Conservation (phyloP, 2,797 vertebrate genomes). For the Ctenopoma kingsleyae region DNA sequence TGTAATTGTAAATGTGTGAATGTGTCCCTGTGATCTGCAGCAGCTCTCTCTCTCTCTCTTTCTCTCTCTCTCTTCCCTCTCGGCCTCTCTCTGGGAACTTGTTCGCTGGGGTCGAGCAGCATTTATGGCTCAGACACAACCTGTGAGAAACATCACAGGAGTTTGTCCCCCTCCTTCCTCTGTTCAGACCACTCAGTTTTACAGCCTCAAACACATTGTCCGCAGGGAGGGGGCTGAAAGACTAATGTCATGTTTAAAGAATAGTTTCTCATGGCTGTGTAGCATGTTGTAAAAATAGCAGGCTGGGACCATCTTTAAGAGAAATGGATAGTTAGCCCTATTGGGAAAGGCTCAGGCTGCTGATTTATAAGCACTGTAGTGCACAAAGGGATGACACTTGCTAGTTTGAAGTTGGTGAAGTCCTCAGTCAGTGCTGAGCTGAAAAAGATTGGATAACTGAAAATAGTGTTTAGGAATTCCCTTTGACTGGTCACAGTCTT, state of each 20-base stretch:
- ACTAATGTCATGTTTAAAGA: slow-evolving; percentile 48
- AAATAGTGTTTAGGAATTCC: slow-evolving; percentile 39
- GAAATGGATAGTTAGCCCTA: slow-evolving; percentile 12
- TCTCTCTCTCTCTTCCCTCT: slow-evolving; percentile 18
- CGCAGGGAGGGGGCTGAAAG: slow-evolving; percentile 29
- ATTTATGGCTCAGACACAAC: slow-evolving; percentile 67
- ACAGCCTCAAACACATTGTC: slow-evolving; percentile 66
- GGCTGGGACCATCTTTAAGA: slow-evolving; percentile 24
- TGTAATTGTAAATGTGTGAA: slow-evolving; percentile 74
- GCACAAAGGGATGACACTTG: slow-evolving; percentile 35
- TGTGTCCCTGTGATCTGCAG: slow-evolving; percentile 54
- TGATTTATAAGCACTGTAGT: slow-evolving; percentile 45
- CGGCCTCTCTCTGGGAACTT: slow-evolving; percentile 44
- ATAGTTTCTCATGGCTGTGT: slow-evolving; percentile 55
- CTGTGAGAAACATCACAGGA: slow-evolving; percentile 77
- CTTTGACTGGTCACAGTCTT: slow-evolving; percentile 21
- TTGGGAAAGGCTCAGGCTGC: slow-evolving; percentile 13
- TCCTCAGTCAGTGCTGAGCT: slow-evolving; percentile 16
- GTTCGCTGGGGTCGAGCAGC: slow-evolving; percentile 25
- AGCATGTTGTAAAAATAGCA: slow-evolving; percentile 63
- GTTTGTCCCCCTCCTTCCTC: slow-evolving; percentile 18
- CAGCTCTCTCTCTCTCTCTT: slow-evolving; percentile 9
- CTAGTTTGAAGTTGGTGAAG: slow-evolving; percentile 20
- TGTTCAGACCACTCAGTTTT: slow-evolving; percentile 49
- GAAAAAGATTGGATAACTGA: slow-evolving; percentile 23